Percentiles rank a stretch among this genome's conserved stretches.
phyloP scores from a whole-genome alignment of 2,888 invertebrate species.

The Ormyrus pomaceus region DNA sequence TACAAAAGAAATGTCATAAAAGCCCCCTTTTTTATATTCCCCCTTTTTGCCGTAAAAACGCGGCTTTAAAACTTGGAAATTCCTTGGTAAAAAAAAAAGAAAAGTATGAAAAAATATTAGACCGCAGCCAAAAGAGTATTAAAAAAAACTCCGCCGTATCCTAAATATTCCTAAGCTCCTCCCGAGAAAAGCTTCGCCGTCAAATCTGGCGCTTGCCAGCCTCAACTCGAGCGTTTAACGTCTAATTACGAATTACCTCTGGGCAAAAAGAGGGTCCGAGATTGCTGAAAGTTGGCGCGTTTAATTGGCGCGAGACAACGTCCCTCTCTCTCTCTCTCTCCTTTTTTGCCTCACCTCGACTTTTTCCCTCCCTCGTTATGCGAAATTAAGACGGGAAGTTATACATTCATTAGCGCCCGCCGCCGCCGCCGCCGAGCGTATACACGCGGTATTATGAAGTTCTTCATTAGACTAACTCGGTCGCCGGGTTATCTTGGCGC shows the following conservation, averaged over 20 bases:
- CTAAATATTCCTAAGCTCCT: too few species aligned
- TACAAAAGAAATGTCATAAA: too few species aligned
- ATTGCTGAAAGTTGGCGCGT: slow-evolving; percentile 34
- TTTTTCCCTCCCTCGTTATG: slow-evolving; percentile 56
- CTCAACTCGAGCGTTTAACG: slow-evolving; percentile 21
- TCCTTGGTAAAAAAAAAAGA: too few species aligned
- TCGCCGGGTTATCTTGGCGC: background rate
- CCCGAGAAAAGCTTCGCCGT: too few species aligned
- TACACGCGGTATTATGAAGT: slow-evolving; percentile 1
- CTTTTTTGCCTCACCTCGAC: background rate
- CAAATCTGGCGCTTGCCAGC: too few species aligned
- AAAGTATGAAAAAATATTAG: too few species aligned
- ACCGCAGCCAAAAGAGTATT: too few species aligned
- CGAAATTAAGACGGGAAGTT: slow-evolving; percentile 60
- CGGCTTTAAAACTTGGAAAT: too few species aligned
- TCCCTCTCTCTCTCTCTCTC: slow-evolving; percentile 8
- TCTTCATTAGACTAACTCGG: slow-evolving; percentile 20
- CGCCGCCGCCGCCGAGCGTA: background rate
- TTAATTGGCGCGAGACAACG: slow-evolving; percentile 32
- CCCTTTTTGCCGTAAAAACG: too few species aligned
- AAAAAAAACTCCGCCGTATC: too few species aligned
- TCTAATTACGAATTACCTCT: slow-evolving; percentile 26
- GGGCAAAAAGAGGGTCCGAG: background rate
- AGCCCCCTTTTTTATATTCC: too few species aligned
- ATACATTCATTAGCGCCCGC: slow-evolving; percentile 60